Evolutionary conservation across 2,797 vertebrate species (phyloP), one percentile per base, ranked within the genome.

Genomic region (Carapus acus): DNA sequence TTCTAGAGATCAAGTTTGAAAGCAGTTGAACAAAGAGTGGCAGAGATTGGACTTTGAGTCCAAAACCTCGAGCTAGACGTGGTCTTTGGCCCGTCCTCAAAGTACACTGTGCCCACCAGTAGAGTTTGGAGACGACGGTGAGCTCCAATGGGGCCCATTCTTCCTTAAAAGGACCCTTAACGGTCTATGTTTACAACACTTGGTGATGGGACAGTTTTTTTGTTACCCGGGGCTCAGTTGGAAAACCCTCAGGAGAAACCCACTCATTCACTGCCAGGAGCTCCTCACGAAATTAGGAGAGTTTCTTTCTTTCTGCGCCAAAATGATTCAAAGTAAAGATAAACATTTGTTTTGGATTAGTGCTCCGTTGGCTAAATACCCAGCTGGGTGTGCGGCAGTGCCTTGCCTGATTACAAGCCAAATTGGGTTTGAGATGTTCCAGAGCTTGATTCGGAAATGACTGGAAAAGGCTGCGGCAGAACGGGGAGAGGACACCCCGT

Each of bases 271-370:
- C 43, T 55, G 40, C 13, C 20, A 23, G 15, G n/a, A 50, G 29
- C 23, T 48, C 58, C 58, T 12, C 39, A 46, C 54, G 55, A 67
- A 55, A 65, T 49, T 33, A 33, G 12, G 9, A 68, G 62, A 46
- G 20, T 53, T 65, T 27, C 5, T 59, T 71, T 65, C n/a, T n/a
- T n/a, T n/a, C n/a, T n/a, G 46, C 21, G 36, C 41, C 34, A 9
- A 2, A 3, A 50, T 40, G 38, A 59, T 69, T 67, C 43, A 18
- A 63, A 49, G 68, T 49, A 27, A 77, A 78, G 57, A 69, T 62
- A 77, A 82, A 76, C 77, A 73, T 85, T 79, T 82, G 71, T 62
- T 79, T 83, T 58, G 58, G 69, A 81, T 82, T 78, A 74, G 59
- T 14, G 54, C 38, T 21, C 37, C 2, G 12, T 62, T 65, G 68